Base-by-base conservation (phyloP, 2,888 invertebrate species). In the Protophormia terraenovae region DNA sequence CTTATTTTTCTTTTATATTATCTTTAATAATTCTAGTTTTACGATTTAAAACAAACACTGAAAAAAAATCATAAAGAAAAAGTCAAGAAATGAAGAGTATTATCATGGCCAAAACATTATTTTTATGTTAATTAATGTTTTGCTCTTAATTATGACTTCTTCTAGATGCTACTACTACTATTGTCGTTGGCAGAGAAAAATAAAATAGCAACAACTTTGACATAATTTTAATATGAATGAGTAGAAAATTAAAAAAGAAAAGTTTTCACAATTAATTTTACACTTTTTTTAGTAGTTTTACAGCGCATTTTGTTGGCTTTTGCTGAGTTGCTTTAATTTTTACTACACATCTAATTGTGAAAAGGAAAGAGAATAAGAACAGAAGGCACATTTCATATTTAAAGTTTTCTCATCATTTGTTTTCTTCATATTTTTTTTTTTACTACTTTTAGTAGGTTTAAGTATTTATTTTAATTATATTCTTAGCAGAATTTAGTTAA, bases 101-200 rank as follows among this genome's bases (percentile, higher is more conserved):
- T 73, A 41, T 73, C 77, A 78, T 67, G 72, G 77, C 41, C 38
- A 77, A 53, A 76, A 72, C 22, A 83, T 67, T 77, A 41, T 72
- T 72, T 83, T 77, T 72, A 77, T 83, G 83, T 78, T 83, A 78
- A 78, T 83, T 78, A 83, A 77, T 78, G 72, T 78, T 66, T 67
- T 66, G 38, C 32, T 83, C 50, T 72, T 78, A 83, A 83, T 73
- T 83, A 78, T 73, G 64, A 58, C 24, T 77, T 55, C 35, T 55
- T 32, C 10, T 35, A 8, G 35, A 2, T 32, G 32, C 2, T 35
- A 2, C 24, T 62, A 0, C 24, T 50, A 35, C 50, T 32, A 1
- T 53, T 69, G n/a, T 7, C 53, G 29, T 10, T 29, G n/a, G 5
- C n/a, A 24, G 19, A 75, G n/a, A 3, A 35, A 47, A 64, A 27